Evolutionary conservation across 1,140 invertebrate genomes (phyloP).

Genomic region (Steinernema khuongi): DNA sequence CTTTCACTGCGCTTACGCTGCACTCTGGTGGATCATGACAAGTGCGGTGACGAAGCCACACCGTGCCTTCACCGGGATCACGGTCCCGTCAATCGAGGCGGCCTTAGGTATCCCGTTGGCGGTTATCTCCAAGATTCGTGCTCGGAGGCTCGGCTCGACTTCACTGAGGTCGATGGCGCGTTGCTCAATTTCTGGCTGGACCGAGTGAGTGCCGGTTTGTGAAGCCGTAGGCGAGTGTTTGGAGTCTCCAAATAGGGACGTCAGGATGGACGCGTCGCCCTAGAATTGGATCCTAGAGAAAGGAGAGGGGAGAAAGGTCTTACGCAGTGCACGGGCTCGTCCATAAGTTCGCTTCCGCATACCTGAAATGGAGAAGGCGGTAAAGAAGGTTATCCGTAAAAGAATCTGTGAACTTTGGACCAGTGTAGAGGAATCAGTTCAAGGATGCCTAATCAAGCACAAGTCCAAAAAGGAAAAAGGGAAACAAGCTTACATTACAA

Average conservation of each 20-base stretch:
- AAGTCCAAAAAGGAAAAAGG: no score
- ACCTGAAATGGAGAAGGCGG: background rate
- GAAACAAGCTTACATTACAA: no score
- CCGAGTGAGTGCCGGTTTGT: background rate
- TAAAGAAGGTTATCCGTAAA: background rate
- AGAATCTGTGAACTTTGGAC: no score
- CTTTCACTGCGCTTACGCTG: background rate
- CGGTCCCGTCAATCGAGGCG: background rate
- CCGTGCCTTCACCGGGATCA: background rate
- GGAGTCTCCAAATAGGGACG: background rate
- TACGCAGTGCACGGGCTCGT: background rate
- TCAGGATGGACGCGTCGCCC: background rate
- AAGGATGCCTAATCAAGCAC: no score
- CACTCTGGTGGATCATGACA: background rate
- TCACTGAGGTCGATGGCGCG: background rate
- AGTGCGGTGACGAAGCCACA: background rate
- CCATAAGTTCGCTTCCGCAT: background rate
- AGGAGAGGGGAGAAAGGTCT: background rate
- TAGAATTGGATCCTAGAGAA: background rate
- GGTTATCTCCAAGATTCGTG: background rate
- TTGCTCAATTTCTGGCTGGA: background rate
- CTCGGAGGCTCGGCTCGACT: background rate
- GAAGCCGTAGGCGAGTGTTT: background rate
- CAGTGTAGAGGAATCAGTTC: no score
- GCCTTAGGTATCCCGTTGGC: background rate